These are phyloP conservation scores for Homarus gammarus DNA, from an alignment of 2,888 invertebrate species.

Conservation along the genomic window DNA sequence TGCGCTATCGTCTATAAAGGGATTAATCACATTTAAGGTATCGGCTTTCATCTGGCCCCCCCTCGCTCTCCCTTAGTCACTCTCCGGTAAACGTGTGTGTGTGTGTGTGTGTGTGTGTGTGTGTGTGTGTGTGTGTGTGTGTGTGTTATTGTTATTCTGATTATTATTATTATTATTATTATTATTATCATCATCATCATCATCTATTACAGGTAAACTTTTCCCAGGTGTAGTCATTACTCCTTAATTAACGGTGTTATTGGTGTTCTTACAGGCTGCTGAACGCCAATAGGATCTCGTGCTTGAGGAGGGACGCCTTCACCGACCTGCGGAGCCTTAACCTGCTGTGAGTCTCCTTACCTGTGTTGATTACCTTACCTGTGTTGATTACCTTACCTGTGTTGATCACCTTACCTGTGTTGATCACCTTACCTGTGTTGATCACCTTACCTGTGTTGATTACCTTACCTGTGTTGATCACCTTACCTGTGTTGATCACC, in stretches of 20 bases:
- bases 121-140: neutral
- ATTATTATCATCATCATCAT: neutral
- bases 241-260: no score
- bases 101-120: neutral
- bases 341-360: conserved; percentile 86
- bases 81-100: neutral
- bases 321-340: conserved; percentile 92
- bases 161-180: no score
- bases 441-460: no score
- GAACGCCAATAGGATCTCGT: conserved; percentile 97
- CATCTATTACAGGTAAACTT: no score
- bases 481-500: no score
- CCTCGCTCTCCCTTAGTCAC: neutral
- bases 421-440: no score
- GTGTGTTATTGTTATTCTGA: no score
- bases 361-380: no score
- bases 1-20: neutral
- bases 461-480: no score
- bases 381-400: no score
- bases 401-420: no score
- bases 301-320: conserved; percentile 95
- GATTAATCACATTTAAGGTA: neutral
- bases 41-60: neutral
- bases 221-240: no score
- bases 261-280: conserved; percentile 85